Conservation (phyloP, 2,888 invertebrate genomes). For the Cheilosia vulpina region DNA sequence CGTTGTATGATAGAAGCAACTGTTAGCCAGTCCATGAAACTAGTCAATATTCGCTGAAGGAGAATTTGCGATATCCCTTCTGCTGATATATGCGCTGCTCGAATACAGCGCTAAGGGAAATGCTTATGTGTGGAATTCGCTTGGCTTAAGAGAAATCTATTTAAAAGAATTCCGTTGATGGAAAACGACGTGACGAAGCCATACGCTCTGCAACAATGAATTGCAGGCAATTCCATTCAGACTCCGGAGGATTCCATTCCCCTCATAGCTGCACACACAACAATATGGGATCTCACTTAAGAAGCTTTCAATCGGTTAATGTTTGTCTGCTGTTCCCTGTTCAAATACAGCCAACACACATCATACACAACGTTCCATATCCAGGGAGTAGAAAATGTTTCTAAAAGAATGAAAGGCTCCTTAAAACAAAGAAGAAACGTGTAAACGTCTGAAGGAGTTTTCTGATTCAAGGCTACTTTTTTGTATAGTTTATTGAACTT, state of each 20-base stretch:
- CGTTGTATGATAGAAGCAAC: constrained; percentile 4
- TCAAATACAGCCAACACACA: background rate
- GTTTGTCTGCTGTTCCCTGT: constrained; percentile 42
- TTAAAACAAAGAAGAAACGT: constrained; percentile 43
- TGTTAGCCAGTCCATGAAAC: constrained; percentile 36
- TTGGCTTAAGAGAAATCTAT: constrained; percentile 59
- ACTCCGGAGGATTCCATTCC: constrained; percentile 31
- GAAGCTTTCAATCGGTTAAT: constrained; percentile 70
- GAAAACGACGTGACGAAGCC: constrained; percentile 49
- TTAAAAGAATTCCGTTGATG: constrained; percentile 54
- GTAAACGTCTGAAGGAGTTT: constrained; percentile 32
- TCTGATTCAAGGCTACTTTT: constrained; percentile 4
- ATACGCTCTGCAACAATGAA: constrained; percentile 47
- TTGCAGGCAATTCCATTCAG: constrained; percentile 49
- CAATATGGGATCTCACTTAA: constrained; percentile 65
- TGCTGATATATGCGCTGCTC: constrained; percentile 21
- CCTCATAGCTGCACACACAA: constrained; percentile 19
- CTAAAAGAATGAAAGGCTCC: constrained; percentile 6
- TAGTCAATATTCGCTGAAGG: constrained; percentile 54
- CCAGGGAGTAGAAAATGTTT: constrained; percentile 35
- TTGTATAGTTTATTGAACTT: constrained; percentile 64
- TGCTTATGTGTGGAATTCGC: constrained; percentile 39
- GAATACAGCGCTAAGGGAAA: constrained; percentile 11
- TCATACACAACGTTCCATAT: background rate
- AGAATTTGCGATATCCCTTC: constrained; percentile 45